phyloP scores from a whole-genome alignment of 2,113 vertebrate genomes.

The Camelus dromedarius region DNA sequence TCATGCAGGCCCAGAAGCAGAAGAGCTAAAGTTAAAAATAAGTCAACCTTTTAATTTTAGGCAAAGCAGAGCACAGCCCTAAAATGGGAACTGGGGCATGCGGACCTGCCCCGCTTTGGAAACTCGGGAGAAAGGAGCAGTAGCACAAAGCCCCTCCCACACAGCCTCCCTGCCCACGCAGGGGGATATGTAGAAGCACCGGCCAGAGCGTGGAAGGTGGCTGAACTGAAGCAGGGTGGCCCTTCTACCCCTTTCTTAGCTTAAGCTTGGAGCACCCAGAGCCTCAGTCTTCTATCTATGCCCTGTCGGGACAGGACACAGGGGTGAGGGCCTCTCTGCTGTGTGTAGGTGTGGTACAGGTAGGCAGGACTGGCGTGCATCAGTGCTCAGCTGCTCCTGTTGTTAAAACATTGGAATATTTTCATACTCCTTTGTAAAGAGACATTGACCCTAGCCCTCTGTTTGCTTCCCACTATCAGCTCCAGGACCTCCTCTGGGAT shows the following conservation, averaged over 20 bases:
- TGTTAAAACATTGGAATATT: neutral
- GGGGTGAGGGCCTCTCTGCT: fast-evolving
- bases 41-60: constrained; percentile 65
- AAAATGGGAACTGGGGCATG: neutral
- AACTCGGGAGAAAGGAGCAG: neutral
- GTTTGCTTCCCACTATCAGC: neutral
- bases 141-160: neutral
- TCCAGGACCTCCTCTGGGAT: neutral
- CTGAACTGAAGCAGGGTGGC: neutral
- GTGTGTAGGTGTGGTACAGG: neutral
- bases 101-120: neutral
- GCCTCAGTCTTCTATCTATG: neutral
- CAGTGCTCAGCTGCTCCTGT: neutral
- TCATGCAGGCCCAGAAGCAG: constrained; percentile 50
- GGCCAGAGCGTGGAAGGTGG: no score
- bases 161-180: neutral
- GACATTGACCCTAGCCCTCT: neutral
- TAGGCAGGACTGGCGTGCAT: fast-evolving
- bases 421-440: neutral
- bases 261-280: neutral
- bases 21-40: constrained; percentile 70
- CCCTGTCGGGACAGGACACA: neutral
- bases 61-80: constrained; percentile 17
- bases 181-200: neutral
- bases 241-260: neutral